These are phyloP conservation scores for Kradibia gibbosae DNA, from an alignment of 1,140 invertebrate genomes.

Conservation along the genomic window DNA sequence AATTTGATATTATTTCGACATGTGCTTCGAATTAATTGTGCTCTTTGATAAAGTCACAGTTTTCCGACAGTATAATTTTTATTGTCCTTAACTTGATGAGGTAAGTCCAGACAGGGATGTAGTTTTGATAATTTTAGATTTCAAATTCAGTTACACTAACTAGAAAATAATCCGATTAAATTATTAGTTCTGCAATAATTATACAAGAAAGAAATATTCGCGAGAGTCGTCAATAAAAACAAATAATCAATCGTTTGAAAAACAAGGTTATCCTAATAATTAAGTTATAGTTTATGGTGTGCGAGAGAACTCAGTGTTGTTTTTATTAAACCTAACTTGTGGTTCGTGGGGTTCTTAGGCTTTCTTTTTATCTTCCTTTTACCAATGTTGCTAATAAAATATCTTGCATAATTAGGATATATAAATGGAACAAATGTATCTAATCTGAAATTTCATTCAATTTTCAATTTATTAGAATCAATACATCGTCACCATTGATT, in stretches of 20 bases:
- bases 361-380: neutral
- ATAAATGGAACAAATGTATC: neutral
- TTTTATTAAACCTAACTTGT: neutral
- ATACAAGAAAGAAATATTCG: too few relatives aligned
- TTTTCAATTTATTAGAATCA: neutral
- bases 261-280: neutral
- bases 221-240: neutral
- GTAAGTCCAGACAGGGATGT: too few relatives aligned
- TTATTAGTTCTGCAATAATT: too few relatives aligned
- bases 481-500: neutral
- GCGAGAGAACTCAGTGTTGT: neutral
- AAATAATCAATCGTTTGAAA: neutral
- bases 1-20: neutral
- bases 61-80: too few relatives aligned
- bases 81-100: too few relatives aligned
- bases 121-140: neutral
- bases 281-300: neutral
- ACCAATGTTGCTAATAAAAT: neutral
- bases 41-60: too few relatives aligned
- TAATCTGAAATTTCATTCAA: neutral
- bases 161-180: neutral
- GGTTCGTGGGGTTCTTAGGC: neutral
- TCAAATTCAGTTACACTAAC: neutral
- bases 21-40: conserved; percentile 2
- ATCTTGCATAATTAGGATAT: too few relatives aligned